Percentiles rank a stretch among this genome's conserved stretches.
Evolutionary conservation across 2,797 vertebrate genomes (phyloP).

Genomic region (Falco naumanni): DNA sequence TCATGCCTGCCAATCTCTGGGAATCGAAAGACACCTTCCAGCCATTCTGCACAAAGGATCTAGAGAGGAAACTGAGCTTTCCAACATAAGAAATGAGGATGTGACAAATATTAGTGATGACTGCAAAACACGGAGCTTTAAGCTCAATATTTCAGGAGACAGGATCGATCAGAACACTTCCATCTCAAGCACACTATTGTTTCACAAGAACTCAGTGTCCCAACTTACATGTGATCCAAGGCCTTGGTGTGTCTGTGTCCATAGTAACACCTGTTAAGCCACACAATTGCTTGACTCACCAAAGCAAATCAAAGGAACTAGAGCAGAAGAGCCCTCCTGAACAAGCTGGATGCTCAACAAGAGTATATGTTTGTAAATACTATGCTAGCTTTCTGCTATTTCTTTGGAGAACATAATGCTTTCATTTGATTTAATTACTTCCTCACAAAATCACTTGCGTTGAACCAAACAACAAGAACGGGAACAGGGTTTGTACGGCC

Average conservation of each 20-base stretch:
- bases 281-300: neutral
- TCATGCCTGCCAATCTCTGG: neutral
- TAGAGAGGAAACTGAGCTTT: neutral
- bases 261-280: neutral
- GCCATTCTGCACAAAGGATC: neutral
- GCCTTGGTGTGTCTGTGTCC: neutral
- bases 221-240: neutral
- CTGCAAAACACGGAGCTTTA: neutral
- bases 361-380: neutral
- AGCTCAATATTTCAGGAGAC: neutral
- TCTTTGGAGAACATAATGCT: neutral
- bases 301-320: neutral
- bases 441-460: neutral
- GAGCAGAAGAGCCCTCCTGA: conserved; percentile 7
- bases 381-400: neutral
- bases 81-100: neutral
- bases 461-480: neutral
- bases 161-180: neutral
- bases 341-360: neutral
- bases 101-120: neutral
- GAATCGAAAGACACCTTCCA: fast-evolving
- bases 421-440: neutral
- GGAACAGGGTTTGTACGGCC: neutral
- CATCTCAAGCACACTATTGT: neutral
- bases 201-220: neutral